phyloP scores from a whole-genome alignment of 2,113 vertebrate genomes.

The Ondatra zibethicus region DNA sequence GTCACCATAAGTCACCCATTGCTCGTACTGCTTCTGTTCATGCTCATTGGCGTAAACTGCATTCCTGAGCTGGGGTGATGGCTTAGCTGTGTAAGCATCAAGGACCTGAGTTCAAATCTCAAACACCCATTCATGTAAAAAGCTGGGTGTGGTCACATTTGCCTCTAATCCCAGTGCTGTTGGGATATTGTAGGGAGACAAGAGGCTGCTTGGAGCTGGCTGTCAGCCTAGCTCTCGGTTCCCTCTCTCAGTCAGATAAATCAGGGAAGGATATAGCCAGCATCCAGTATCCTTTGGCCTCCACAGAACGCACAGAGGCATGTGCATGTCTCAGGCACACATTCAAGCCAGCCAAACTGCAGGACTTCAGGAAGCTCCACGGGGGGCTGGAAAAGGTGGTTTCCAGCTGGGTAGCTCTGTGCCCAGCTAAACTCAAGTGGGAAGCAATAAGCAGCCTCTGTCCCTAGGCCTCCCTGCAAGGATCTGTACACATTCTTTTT shows the following conservation, averaged over 20 bases:
- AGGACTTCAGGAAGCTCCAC: background rate
- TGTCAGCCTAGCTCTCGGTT: background rate
- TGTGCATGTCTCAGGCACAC: background rate
- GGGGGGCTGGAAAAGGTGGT: background rate
- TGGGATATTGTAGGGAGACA: background rate
- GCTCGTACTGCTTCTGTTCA: accelerated
- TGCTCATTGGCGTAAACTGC: background rate
- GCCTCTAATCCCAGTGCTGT: background rate
- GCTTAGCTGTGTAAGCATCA: background rate
- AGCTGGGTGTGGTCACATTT: background rate
- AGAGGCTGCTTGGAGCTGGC: background rate
- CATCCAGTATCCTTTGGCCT: background rate
- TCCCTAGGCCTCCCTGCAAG: background rate
- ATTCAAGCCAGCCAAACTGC: background rate
- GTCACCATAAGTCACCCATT: background rate
- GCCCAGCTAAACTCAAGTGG: background rate
- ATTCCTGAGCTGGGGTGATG: background rate
- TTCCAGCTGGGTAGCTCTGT: background rate
- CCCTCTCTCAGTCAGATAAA: background rate
- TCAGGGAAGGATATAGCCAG: background rate
- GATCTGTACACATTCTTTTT: background rate
- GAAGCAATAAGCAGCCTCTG: background rate
- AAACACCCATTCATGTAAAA: background rate
- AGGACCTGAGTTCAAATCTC: background rate
- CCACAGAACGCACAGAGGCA: background rate